These are phyloP conservation scores for Morphnarchus princeps DNA, from an alignment of 2,113 vertebrate species.

Conservation along the genomic window DNA sequence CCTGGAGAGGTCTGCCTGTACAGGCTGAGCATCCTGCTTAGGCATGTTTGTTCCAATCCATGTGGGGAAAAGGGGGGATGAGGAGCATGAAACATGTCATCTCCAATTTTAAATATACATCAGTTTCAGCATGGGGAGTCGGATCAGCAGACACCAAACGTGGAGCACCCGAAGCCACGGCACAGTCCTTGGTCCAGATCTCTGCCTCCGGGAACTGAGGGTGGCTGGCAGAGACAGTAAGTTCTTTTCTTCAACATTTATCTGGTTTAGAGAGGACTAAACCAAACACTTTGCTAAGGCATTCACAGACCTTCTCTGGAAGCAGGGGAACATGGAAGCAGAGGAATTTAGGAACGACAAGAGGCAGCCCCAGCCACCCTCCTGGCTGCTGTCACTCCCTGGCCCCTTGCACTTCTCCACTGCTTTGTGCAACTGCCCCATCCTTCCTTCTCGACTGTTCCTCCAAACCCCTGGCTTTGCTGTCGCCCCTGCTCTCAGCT, in stretches of 20 bases:
- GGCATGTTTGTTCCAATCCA: rapidly evolving
- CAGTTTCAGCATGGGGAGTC: neutral
- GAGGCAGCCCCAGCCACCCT: neutral
- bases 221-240: neutral
- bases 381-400: neutral
- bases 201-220: neutral
- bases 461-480: neutral
- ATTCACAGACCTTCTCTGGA: neutral
- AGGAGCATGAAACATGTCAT: neutral
- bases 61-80: neutral
- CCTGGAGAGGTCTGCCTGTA: neutral
- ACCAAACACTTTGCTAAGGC: neutral
- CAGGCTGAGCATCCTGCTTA: neutral
- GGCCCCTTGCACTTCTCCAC: rapidly evolving
- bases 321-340: neutral
- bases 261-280: neutral
- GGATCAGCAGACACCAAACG: neutral
- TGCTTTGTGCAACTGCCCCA: neutral
- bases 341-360: neutral
- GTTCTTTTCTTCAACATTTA: neutral
- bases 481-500: rapidly evolving
- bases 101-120: neutral
- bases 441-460: neutral
- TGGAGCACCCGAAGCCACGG: neutral
- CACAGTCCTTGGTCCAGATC: too few species aligned